These are phyloP conservation scores for Athripsodes cinereus DNA, from an alignment of 2,888 invertebrate genomes.

Conservation along the genomic window DNA sequence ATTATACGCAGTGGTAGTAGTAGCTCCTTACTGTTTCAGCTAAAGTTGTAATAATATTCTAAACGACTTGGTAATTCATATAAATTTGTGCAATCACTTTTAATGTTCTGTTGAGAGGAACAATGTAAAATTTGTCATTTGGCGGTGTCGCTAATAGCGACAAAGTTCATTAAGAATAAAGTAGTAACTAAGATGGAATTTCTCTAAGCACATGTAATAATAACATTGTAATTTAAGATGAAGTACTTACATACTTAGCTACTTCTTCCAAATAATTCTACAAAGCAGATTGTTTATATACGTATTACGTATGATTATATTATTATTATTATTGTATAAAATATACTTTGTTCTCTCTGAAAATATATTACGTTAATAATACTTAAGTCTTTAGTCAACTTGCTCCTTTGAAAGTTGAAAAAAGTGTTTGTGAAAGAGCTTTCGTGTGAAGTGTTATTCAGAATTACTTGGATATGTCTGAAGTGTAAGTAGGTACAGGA, in stretches of 20 bases:
- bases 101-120: background rate
- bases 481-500: too few relatives aligned
- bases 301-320: too few relatives aligned
- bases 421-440: too few relatives aligned
- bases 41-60: slow-evolving; percentile 1
- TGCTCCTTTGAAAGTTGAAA: too few relatives aligned
- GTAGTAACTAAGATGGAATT: slow-evolving; percentile 10
- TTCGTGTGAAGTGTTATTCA: too few relatives aligned
- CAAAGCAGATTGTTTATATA: background rate
- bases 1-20: too few relatives aligned
- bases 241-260: too few relatives aligned
- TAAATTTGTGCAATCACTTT: slow-evolving; percentile 2
- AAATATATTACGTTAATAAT: too few relatives aligned
- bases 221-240: slow-evolving; percentile 6
- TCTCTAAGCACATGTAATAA: slow-evolving; percentile 12
- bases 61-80: background rate
- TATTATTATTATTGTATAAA: too few relatives aligned
- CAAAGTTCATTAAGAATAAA: slow-evolving; percentile 10
- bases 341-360: too few relatives aligned
- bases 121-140: slow-evolving; percentile 13
- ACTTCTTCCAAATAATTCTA: background rate
- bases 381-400: too few relatives aligned
- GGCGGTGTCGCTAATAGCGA: slow-evolving; percentile 7
- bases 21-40: background rate
- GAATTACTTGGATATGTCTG: too few relatives aligned